Evolutionary conservation across 2,113 vertebrate genomes (phyloP), one percentile per base, ranked within the genome.

Genomic region (Lanius ludovicianus): DNA sequence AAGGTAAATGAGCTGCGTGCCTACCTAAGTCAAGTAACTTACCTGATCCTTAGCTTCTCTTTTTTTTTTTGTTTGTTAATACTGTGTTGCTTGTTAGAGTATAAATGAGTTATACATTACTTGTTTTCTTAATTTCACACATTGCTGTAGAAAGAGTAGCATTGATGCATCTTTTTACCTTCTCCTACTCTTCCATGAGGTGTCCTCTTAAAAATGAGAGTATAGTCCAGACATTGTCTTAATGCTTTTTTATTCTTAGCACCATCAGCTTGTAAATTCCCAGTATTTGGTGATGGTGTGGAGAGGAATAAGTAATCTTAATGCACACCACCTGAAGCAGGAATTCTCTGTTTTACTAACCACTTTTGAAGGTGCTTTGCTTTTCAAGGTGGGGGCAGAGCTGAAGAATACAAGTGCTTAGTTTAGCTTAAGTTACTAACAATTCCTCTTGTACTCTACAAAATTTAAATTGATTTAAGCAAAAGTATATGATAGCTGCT

Each of bases 1-100:
- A 99, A 99, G 99, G 99, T 99, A 97, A 96, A 89, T 59, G 55
- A 80, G 22, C 50, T 53, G 8, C 19, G 3, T 85, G 27, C 47
- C 87, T 94, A 41, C 37, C 18, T 37, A 23, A 50, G 53, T 76
- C 46, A 83, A 71, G 63, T 24, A 74, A 41, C 27, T 75, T 50
- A 37, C 41, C 56, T 60, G 42, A 64, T 52, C 20, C 5, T n/a
- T 65, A 39, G 50, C 49, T 13, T 50, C 50, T 31, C 11, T 1
- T 4, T 39, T 35, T 17, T 17, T 11, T 41, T n/a, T 12, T 35
- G 41, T 21, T 56, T 37, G 18, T 56, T 35, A 35, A 41, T 65
- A 33, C 6, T 27, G 5, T 52, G 25, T 55, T 71, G 60, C 22
- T 56, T 76, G 15, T 64, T 73, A 42, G 11, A 16, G 10, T 73